Evolutionary conservation across 2,113 vertebrate species (phyloP).

Genomic region (Silurus meridionalis): DNA sequence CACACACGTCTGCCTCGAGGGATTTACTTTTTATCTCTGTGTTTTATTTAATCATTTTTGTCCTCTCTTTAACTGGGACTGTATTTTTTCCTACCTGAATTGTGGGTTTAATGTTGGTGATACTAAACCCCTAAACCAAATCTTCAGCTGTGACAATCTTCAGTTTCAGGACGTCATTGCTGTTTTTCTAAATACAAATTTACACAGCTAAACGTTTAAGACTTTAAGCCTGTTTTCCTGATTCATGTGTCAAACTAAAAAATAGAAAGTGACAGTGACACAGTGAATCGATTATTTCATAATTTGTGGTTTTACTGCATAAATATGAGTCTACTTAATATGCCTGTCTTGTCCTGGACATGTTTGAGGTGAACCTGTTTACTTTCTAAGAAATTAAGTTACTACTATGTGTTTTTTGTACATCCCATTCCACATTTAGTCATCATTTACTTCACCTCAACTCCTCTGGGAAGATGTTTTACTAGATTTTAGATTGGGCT

Average conservation of each 20-base stretch:
- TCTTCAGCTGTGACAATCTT: neutral
- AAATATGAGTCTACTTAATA: neutral
- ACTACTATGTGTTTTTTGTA: too few species aligned
- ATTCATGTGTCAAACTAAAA: neutral
- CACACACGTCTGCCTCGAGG: neutral
- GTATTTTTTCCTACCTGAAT: neutral
- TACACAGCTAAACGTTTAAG: neutral
- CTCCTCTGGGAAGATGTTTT: too few species aligned
- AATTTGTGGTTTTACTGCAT: neutral
- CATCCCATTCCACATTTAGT: too few species aligned
- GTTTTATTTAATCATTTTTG: neutral
- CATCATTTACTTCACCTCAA: too few species aligned
- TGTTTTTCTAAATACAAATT: neutral
- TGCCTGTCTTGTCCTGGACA: neutral
- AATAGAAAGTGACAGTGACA: neutral
- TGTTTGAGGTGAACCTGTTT: neutral
- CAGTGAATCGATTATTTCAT: neutral
- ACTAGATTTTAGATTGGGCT: too few species aligned
- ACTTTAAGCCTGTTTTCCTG: neutral
- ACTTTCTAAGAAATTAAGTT: neutral
- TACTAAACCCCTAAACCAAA: neutral
- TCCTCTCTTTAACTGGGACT: neutral
- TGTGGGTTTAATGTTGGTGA: neutral
- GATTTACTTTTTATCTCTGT: neutral
- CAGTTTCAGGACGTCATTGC: neutral